phyloP scores from a whole-genome alignment of 2,113 vertebrate species.

The Ceuthmochares aereus region DNA sequence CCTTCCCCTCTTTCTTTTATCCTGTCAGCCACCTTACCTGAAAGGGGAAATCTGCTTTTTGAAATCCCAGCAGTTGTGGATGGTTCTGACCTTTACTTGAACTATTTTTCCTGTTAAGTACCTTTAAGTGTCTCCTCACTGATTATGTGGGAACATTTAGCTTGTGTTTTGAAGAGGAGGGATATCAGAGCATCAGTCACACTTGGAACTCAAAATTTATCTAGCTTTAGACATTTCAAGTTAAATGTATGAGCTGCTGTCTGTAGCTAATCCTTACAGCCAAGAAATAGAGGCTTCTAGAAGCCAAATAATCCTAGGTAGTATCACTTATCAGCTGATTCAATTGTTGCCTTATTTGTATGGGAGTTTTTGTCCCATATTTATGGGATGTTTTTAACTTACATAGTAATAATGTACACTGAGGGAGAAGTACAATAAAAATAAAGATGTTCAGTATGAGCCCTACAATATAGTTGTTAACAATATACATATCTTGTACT shows the following conservation, averaged over 20 bases:
- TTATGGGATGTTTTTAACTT: neutral
- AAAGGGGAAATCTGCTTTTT: neutral
- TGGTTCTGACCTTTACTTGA: neutral
- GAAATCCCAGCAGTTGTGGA: neutral
- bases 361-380: accelerated
- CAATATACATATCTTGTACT: neutral
- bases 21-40: neutral
- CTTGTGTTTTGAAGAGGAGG: neutral
- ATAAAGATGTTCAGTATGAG: neutral
- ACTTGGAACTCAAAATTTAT: neutral
- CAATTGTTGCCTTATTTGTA: neutral
- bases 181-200: neutral
- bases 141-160: neutral
- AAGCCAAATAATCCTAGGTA: neutral
- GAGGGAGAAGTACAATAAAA: neutral
- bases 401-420: neutral
- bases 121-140: neutral
- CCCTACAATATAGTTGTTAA: neutral
- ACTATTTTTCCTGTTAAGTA: neutral
- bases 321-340: neutral
- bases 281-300: neutral
- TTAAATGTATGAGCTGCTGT: neutral
- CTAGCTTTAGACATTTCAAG: neutral
- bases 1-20: neutral
- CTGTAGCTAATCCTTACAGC: neutral